These are phyloP conservation scores for Pygoscelis antarcticus DNA, from an alignment of 2,113 vertebrate species.

Conservation along the genomic window DNA sequence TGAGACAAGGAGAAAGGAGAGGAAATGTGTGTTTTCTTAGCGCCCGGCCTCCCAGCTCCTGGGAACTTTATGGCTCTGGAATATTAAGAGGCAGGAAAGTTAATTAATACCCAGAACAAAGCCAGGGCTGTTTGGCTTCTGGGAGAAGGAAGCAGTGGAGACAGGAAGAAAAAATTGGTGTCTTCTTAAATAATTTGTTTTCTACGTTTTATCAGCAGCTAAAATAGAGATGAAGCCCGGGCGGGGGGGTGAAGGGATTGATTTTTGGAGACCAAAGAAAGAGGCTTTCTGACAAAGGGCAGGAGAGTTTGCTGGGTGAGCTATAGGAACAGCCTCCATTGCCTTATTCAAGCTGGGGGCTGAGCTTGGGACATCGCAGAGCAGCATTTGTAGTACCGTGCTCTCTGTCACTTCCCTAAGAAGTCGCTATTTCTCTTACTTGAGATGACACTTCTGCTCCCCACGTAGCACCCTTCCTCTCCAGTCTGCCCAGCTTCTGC, in stretches of 20 bases:
- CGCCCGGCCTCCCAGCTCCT: background rate
- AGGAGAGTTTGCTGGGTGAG: background rate
- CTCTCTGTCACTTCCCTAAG: background rate
- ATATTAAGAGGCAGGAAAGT: slow-evolving; percentile 30
- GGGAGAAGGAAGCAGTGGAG: background rate
- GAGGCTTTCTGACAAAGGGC: background rate
- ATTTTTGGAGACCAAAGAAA: background rate
- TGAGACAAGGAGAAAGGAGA: background rate
- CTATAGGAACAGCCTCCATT: fast-evolving
- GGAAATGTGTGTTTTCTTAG: background rate
- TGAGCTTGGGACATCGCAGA: fast-evolving
- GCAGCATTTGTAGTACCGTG: fast-evolving
- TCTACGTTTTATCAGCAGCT: background rate
- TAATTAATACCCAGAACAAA: slow-evolving; percentile 29
- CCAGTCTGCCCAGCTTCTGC: background rate
- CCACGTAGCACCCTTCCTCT: fast-evolving
- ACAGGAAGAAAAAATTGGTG: background rate
- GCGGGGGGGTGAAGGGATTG: fast-evolving
- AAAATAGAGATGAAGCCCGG: background rate
- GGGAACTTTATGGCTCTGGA: slow-evolving; percentile 33
- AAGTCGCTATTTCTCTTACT: background rate
- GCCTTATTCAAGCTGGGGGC: background rate
- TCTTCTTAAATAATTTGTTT: background rate
- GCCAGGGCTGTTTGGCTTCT: background rate
- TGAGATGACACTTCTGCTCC: background rate